Evolutionary conservation across 2,888 invertebrate genomes (phyloP), one percentile per base, ranked within the genome.

Genomic region (Aelia acuminata): DNA sequence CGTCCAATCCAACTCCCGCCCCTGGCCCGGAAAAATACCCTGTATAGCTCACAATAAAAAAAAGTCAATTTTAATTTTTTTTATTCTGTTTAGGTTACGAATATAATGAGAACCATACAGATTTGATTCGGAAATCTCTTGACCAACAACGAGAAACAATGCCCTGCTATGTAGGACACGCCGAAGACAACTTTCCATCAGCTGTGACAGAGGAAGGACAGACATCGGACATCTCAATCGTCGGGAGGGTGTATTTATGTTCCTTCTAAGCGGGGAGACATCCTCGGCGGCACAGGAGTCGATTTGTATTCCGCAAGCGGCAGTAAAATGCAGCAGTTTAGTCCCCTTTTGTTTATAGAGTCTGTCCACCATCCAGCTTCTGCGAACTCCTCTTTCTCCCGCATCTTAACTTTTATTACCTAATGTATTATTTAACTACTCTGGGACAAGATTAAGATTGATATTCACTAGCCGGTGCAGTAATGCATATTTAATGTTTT

Each of bases 401-500:
- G 75, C 75, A 39, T 75, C 75, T 75, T 75, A 39, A 75, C 43
- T 75, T 75, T 75, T 75, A 75, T 75, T 43, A 43, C 75, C 75
- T 75, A 10, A 75, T 75, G 75, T 75, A 75, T 75, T 75, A 75
- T 75, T 75, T 75, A 75, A 11, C 75, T 43, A 22, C 43, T n/a
- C 39, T 3, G 3, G 15, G 3, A 11, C 20, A 39, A 22, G 75
- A 39, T 75, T 35, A 39, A 22, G 39, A 35, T 39, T 18, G 75
- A 75, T 39, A 43, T 75, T 35, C 75, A 75, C 35, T 22, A 39
- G 39, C 0, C 39, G 10, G 39, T 39, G 20, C 22, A 20, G 39
- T 39, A 39, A 39, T 75, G 26, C 26, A 57, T 57, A 26, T 57
- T 57, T 26, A 57, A 26, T 15, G 26, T 13, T 26, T 57, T 13